These are phyloP conservation scores for Halocynthia roretzi DNA, from an alignment of 23 tunicate genomes.

Conservation along the genomic window DNA sequence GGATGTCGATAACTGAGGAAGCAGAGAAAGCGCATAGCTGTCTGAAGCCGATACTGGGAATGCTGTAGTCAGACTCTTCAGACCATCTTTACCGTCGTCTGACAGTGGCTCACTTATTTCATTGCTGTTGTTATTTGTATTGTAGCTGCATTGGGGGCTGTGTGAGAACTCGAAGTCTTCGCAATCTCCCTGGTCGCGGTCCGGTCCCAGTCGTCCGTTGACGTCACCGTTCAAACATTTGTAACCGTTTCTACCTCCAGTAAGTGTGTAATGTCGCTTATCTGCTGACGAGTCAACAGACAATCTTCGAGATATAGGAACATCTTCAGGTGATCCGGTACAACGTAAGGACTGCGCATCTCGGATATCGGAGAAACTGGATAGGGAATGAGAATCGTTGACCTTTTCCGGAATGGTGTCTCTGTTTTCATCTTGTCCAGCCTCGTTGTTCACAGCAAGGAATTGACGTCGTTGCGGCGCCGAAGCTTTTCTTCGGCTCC, in stretches of 20 bases:
- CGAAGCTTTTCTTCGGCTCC: conserved; percentile 55
- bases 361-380: neutral
- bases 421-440: neutral
- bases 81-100: neutral
- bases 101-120: neutral
- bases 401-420: neutral
- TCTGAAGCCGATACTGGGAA: too few species aligned
- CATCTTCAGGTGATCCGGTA: too few species aligned
- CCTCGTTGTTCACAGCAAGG: neutral
- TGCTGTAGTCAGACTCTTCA: neutral
- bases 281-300: neutral
- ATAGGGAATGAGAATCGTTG: neutral
- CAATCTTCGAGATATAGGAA: neutral
- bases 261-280: neutral
- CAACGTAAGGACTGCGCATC: too few species aligned
- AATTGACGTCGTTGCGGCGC: conserved; percentile 56
- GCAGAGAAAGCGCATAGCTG: too few species aligned
- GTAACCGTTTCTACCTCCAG: neutral
- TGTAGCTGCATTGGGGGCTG: neutral
- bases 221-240: neutral
- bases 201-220: neutral
- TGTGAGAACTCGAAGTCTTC: neutral
- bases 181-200: neutral
- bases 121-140: conserved; percentile 15
- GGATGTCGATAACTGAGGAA: too few species aligned